These are phyloP conservation scores for Hippoglossus hippoglossus DNA, from an alignment of 2,797 vertebrate species.

Conservation along the genomic window DNA sequence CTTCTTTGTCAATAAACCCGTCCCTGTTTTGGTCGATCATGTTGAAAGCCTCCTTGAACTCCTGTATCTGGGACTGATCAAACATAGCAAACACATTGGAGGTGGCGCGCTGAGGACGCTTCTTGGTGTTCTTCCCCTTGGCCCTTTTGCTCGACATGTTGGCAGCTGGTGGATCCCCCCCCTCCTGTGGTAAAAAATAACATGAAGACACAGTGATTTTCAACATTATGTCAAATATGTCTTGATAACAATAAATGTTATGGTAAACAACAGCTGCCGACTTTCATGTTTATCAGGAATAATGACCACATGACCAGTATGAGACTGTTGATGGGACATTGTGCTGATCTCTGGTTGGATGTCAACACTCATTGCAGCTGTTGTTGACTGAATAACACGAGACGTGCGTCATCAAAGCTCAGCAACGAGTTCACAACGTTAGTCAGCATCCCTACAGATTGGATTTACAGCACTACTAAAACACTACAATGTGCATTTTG, in stretches of 20 bases:
- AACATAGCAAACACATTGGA: conserved; percentile 99
- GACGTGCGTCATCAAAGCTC: no score
- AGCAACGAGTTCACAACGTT: no score
- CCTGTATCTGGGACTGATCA: conserved; percentile 96
- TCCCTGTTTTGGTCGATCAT: conserved; percentile 99
- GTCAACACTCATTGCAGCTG: no score
- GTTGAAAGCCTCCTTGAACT: conserved; percentile 98
- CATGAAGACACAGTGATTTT: no score
- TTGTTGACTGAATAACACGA: no score
- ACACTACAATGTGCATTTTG: no score
- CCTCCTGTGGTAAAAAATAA: conserved; percentile 26
- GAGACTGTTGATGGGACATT: neutral
- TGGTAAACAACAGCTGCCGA: no score
- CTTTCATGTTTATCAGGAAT: no score
- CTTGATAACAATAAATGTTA: no score
- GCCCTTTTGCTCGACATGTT: conserved; percentile 96
- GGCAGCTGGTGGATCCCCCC: conserved; percentile 39
- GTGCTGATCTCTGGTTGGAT: neutral
- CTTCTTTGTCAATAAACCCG: conserved; percentile 97
- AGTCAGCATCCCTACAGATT: no score
- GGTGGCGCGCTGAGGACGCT: conserved; percentile 94
- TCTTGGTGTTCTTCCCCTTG: conserved; percentile 96
- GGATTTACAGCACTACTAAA: no score
- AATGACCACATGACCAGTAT: neutral
- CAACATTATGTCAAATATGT: no score